Conservation (phyloP, 2,797 vertebrate species). For the Geranospiza caerulescens region DNA sequence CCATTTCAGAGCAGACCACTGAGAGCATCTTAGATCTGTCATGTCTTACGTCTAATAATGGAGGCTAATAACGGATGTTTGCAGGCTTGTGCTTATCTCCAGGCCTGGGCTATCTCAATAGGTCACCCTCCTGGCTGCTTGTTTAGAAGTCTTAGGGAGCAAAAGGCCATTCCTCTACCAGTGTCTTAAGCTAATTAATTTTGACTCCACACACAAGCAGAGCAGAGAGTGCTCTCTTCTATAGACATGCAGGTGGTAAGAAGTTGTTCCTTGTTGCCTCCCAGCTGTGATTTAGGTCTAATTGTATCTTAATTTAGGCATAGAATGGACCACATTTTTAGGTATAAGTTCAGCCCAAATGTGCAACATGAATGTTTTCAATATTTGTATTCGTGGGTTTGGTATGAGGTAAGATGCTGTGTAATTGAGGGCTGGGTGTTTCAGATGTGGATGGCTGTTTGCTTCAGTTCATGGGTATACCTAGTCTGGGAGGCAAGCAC, state of each 20-base stretch:
- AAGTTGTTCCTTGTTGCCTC: background rate
- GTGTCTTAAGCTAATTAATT: background rate
- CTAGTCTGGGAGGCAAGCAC: background rate
- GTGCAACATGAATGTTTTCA: background rate
- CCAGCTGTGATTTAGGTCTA: background rate
- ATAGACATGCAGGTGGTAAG: background rate
- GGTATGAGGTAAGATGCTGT: background rate
- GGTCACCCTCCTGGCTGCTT: background rate
- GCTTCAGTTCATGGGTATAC: background rate
- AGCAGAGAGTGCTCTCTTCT: background rate
- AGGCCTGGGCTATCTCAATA: background rate
- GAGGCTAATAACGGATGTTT: background rate
- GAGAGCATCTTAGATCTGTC: background rate
- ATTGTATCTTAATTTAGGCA: background rate
- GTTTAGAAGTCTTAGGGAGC: background rate
- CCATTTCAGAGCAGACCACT: background rate
- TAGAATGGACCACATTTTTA: background rate
- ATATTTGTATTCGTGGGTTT: background rate
- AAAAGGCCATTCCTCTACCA: background rate
- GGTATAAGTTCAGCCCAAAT: background rate
- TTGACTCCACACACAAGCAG: background rate
- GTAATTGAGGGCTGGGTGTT: background rate
- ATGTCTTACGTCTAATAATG: background rate
- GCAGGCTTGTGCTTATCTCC: background rate
- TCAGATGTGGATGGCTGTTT: background rate